Evolutionary conservation across 2,113 vertebrate species (phyloP).

Genomic region (Octodon degus): DNA sequence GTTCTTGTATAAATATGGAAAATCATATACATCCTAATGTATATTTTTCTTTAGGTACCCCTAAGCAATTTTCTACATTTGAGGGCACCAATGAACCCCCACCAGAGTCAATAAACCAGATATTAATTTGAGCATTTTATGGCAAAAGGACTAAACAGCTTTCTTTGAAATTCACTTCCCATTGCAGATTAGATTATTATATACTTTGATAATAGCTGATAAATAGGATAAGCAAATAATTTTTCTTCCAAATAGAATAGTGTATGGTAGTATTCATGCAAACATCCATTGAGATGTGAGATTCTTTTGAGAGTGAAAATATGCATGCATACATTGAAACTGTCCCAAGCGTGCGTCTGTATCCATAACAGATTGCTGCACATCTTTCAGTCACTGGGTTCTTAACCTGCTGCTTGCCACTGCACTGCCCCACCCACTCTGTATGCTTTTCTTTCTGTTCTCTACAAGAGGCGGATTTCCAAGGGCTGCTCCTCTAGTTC

Average conservation of each 20-base stretch:
- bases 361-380: accelerated
- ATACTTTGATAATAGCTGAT: not conserved
- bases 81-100: too few relatives aligned
- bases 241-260: not conserved
- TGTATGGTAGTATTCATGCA: not conserved
- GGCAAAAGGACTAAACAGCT: not conserved
- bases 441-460: not conserved
- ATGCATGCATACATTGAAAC: not conserved
- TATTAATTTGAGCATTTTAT: not conserved
- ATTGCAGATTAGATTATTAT: not conserved
- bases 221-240: not conserved
- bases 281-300: not conserved
- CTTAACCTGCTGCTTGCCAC: not conserved
- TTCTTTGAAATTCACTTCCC: not conserved
- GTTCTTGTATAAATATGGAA: not conserved
- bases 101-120: not conserved
- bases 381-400: accelerated
- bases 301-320: not conserved
- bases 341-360: not conserved
- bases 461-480: not conserved
- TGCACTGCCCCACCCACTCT: accelerated
- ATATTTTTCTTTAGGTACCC: not conserved
- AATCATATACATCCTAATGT: not conserved
- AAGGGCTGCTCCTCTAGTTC: not conserved
- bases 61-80: not conserved